phyloP scores from a whole-genome alignment of 2,888 invertebrate species.

The Drosophila monieri region DNA sequence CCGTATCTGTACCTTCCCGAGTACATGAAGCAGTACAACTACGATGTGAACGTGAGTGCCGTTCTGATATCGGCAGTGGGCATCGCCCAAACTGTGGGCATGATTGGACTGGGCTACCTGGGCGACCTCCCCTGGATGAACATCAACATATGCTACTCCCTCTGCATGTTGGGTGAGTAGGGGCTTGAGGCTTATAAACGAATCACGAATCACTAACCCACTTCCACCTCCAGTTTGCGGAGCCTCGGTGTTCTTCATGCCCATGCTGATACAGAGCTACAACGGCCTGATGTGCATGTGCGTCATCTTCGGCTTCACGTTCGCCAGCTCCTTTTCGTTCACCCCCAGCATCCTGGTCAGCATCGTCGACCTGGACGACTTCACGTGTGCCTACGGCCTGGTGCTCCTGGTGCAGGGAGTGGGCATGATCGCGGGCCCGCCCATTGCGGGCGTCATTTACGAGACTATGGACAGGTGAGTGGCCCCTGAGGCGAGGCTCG shows the following conservation, averaged over 20 bases:
- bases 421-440: slow-evolving; percentile 96
- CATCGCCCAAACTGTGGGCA: slow-evolving; percentile 94
- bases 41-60: slow-evolving; percentile 90
- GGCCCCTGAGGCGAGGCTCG: background rate
- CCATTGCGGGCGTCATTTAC: slow-evolving; percentile 90
- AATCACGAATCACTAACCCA: too few species aligned
- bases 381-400: slow-evolving; percentile 96
- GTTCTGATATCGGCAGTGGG: slow-evolving; percentile 94
- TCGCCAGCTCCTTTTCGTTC: slow-evolving; percentile 95
- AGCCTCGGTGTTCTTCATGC: slow-evolving; percentile 82
- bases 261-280: slow-evolving; percentile 78
- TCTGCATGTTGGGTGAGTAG: slow-evolving; percentile 87
- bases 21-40: slow-evolving; percentile 89
- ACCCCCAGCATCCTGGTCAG: slow-evolving; percentile 95
- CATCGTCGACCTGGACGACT: slow-evolving; percentile 94
- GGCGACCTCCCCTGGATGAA: slow-evolving; percentile 94
- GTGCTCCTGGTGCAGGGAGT: slow-evolving; percentile 95
- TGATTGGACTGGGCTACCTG: slow-evolving; percentile 93
- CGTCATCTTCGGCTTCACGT: slow-evolving; percentile 93
- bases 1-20: slow-evolving; percentile 97
- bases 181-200: background rate
- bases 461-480: slow-evolving; percentile 80
- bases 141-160: slow-evolving; percentile 92
- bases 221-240: slow-evolving; percentile 79
- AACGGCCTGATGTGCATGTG: slow-evolving; percentile 81